Evolutionary conservation across 1,140 invertebrate genomes (phyloP).

Genomic region (Dinoponera quadriceps): DNA sequence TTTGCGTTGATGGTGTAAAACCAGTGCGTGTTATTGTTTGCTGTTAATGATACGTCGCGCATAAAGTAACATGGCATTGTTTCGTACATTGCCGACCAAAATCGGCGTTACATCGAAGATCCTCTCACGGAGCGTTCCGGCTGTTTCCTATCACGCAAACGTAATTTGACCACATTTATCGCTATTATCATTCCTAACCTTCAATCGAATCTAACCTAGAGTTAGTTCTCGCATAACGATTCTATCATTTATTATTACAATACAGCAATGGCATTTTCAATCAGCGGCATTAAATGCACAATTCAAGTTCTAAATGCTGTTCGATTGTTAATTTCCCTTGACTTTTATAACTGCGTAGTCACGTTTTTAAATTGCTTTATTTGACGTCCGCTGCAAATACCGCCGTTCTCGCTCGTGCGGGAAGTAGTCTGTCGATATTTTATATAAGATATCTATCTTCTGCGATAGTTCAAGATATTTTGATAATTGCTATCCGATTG

Average conservation of each 20-base stretch:
- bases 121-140: conserved; percentile 79
- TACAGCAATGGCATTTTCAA: background rate
- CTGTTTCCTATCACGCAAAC: conserved; percentile 84
- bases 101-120: conserved; percentile 76
- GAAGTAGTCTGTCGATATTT: background rate
- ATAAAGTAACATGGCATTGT: conserved; percentile 79
- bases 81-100: conserved; percentile 77
- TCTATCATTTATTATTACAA: conserved; percentile 19
- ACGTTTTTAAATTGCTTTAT: background rate
- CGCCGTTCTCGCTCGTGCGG: background rate
- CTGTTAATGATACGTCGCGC: conserved; percentile 10
- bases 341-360: background rate
- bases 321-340: too few species aligned
- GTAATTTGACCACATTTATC: conserved; percentile 72
- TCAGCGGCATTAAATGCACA: too few species aligned
- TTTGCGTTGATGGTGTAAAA: too few species aligned
- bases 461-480: background rate
- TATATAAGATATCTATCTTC: background rate
- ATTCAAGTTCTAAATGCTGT: too few species aligned
- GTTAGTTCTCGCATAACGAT: conserved; percentile 29
- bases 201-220: background rate
- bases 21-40: background rate
- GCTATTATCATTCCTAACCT: conserved; percentile 23
- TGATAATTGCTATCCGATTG: background rate
- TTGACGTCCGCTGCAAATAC: background rate